Base-by-base conservation (phyloP, 2,113 vertebrate species). In the Muscicapa adusta region DNA sequence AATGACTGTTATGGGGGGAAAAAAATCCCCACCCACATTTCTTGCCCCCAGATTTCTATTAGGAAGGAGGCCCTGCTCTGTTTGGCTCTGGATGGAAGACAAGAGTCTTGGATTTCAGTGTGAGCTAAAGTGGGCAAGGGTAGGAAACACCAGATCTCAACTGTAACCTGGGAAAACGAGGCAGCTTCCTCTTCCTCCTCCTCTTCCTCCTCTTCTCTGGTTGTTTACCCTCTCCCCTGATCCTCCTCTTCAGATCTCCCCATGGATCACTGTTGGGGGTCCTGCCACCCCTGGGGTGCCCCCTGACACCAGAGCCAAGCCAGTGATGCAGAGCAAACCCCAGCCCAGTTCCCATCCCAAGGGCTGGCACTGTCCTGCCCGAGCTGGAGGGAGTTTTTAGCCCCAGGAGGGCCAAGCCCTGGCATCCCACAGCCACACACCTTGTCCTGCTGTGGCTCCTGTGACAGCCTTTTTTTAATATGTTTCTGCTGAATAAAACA, bases 301-400 rank as follows among this genome's bases (percentile, higher is more conserved):
- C 9, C 48, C 16, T 3, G 2, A 43, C 36, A 48, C 47, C 0
- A 3, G 38, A 53, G 22, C 42, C 31, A 66, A 42, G 45, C 20
- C 1, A 4, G 4, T 26, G 58, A 40, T 5, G 17, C 5, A 34
- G 24, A 28, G 17, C n/a, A 80, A 50, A 16, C 5, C 7, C 31
- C 16, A 25, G 9, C 7, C 24, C 3, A 3, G 25, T 9, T 50
- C 12, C 34, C 73, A 5, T 5, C 23, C 5, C 0, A 0, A 25
- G 8, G 18, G 13, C 17, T 88, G 56, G 12, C 60, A 13, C 18
- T 8, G 1, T 60, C 47, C 70, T 4, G 4, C 11, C 2, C 0
- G 0, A 1, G 6, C 48, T 68, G 54, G 51, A 43, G 36, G 58
- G 48, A 68, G 4, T 2, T 60, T 78, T 83, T 17, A 68, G 8